Base-by-base conservation (phyloP, 2,797 vertebrate genomes). In the Florisuga fusca region DNA sequence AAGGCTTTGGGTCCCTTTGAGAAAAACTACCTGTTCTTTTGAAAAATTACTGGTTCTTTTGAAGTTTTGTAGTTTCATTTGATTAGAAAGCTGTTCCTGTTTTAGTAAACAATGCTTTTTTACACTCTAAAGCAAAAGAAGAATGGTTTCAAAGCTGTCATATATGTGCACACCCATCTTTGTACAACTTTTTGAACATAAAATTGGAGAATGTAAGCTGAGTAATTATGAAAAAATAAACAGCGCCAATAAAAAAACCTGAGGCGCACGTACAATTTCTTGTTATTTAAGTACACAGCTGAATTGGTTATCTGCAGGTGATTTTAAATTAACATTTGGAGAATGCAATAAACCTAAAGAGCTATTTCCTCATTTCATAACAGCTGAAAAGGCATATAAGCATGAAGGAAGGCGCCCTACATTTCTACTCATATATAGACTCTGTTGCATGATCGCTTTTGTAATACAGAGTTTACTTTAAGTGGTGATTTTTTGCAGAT, bases 241-340 rank as follows among this genome's bases (percentile, higher is more conserved):
- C 73, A 90, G 77, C 78, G 34, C 84, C 81, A 96, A 93, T 97
- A 96, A 97, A 97, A 96, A 95, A 94, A 86, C 89, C 95, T 93
- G 92, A 95, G 82, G 41, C 55, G 87, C 79, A 81, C 84, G 85
- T 33, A 91, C 68, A 46, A 15, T 93, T 91, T 93, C 91, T 93
- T 93, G 2, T 95, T 95, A 96, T 96, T 97, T 87, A 87, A 93
- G 79, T 77, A 75, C 64, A 77, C 88, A 94, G 94, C 93, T 95
- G 81, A 96, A 87, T 84, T 93, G 92, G 75, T 95, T 96, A 97
- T 96, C 93, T 94, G 93, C 77, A 95, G 83, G 85, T 95, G 80
- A 94, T 84, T 94, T 86, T 63, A 95, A 96, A 97, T 96, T 96
- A 96, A 97, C 80, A 64, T 93, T 97, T 95, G 86, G 83, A 94